Evolutionary conservation across 2,888 invertebrate species (phyloP).

Genomic region (Dryadula phaetusa): DNA sequence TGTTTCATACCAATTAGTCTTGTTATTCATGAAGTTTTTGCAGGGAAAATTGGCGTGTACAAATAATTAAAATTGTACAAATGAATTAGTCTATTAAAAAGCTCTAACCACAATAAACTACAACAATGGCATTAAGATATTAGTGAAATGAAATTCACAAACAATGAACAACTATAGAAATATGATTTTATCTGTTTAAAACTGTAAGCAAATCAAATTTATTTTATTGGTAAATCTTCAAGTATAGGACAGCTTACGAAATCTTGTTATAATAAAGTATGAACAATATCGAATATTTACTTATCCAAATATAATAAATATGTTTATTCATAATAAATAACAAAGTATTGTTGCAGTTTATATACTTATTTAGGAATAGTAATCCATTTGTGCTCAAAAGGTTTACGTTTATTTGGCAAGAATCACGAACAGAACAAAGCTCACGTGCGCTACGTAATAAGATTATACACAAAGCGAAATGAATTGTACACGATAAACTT

Average conservation of each 20-base stretch:
- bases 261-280: not conserved
- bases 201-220: not conserved
- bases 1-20: not conserved
- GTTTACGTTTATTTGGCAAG: slow-evolving; percentile 69
- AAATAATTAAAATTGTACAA: slow-evolving; percentile 67
- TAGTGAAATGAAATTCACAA: slow-evolving; percentile 57
- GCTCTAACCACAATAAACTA: slow-evolving; percentile 54
- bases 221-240: too few species aligned
- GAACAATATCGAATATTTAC: too few species aligned
- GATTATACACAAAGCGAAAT: slow-evolving; percentile 68
- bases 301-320: too few species aligned
- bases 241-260: slow-evolving; percentile 1
- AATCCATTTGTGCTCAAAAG: slow-evolving; percentile 45
- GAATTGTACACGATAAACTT: slow-evolving; percentile 52
- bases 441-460: slow-evolving; percentile 77
- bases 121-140: slow-evolving; percentile 56
- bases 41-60: slow-evolving; percentile 26
- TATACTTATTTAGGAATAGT: too few species aligned
- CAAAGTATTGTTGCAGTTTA: slow-evolving; percentile 19
- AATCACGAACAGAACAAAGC: slow-evolving; percentile 73
- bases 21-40: not conserved
- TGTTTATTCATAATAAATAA: not conserved
- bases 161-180: slow-evolving; percentile 59
- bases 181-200: slow-evolving; percentile 20
- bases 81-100: slow-evolving; percentile 62